These are phyloP conservation scores for Epinephelus fuscoguttatus DNA, from an alignment of 2,113 vertebrate genomes.

Conservation along the genomic window DNA sequence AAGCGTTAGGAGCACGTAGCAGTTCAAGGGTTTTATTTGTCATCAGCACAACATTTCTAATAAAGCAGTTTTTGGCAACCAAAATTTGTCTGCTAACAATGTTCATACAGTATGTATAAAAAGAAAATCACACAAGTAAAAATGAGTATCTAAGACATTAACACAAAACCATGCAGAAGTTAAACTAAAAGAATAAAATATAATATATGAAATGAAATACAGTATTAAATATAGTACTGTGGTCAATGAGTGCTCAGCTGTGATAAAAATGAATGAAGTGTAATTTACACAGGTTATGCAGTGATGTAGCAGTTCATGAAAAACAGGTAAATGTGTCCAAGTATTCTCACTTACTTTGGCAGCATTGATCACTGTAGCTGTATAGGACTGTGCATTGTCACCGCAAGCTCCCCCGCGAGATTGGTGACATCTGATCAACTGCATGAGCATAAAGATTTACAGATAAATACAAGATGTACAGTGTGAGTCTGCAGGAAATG, in stretches of 20 bases:
- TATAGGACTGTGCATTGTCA: slow-evolving; percentile 98
- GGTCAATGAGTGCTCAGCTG: neutral
- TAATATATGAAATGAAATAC: neutral
- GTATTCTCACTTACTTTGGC: slow-evolving; percentile 91
- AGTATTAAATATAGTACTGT: neutral
- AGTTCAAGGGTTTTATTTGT: neutral
- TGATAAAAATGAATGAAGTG: neutral
- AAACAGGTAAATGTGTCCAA: neutral
- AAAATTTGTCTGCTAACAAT: neutral
- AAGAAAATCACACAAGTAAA: too few relatives aligned
- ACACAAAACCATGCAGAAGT: neutral
- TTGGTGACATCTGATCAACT: slow-evolving; percentile 98
- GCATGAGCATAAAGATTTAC: slow-evolving; percentile 48
- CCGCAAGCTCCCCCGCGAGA: slow-evolving; percentile 97
- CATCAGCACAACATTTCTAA: neutral
- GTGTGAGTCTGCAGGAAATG: neutral
- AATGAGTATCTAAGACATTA: neutral
- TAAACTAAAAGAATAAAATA: neutral
- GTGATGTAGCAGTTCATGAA: neutral
- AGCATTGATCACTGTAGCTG: slow-evolving; percentile 98
- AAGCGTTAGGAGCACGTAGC: neutral
- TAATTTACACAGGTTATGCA: neutral
- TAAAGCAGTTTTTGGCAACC: neutral
- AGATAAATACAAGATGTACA: slow-evolving; percentile 1
- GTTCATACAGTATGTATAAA: too few relatives aligned